Percentiles rank a stretch among this genome's conserved stretches.
These are phyloP conservation scores for Sinella curviseta DNA, from an alignment of 1,140 invertebrate species.

Conservation along the genomic window DNA sequence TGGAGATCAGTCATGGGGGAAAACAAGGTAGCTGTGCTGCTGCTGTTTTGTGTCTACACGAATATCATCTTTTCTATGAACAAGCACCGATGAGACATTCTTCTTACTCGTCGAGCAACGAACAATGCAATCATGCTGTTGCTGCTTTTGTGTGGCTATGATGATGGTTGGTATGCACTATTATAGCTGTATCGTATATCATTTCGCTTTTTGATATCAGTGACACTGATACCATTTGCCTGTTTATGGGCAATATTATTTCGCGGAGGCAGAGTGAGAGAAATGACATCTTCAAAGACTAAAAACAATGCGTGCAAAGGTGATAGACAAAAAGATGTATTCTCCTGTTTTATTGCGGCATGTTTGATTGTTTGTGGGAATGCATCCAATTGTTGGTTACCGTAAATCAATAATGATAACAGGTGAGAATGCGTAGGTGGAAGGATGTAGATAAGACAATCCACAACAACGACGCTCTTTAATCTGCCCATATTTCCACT, in stretches of 20 bases:
- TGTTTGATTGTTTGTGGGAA: too few species aligned
- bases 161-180: too few species aligned
- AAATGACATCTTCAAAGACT: neutral
- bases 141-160: neutral
- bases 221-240: conserved; percentile 4
- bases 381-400: too few species aligned
- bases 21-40: neutral
- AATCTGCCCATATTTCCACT: too few species aligned
- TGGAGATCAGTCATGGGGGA: neutral
- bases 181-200: neutral
- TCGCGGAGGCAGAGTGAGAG: neutral
- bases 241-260: conserved; percentile 3
- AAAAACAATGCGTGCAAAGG: neutral
- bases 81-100: neutral
- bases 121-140: neutral
- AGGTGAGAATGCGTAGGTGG: too few species aligned
- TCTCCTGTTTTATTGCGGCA: too few species aligned
- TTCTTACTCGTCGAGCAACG: neutral
- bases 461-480: too few species aligned
- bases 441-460: too few species aligned
- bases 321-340: too few species aligned
- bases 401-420: too few species aligned
- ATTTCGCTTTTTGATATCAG: neutral
- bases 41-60: too few species aligned
- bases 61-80: too few species aligned